Conservation (phyloP, 2,113 vertebrate genomes). For the Dolichallabes microphthalmus region DNA sequence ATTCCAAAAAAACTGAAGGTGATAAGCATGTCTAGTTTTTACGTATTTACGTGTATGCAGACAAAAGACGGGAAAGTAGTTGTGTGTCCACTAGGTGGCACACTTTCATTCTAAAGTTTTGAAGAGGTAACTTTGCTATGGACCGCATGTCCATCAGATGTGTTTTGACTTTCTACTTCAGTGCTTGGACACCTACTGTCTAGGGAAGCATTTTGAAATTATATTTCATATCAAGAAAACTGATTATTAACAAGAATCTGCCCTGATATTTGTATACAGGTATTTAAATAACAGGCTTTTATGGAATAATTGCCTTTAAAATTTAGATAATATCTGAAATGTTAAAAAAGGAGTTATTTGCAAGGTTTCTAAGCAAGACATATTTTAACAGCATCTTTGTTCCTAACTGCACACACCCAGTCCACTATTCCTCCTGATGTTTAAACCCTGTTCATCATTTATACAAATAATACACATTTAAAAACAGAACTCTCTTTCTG, state of each 20-base stretch:
- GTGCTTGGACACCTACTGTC: not conserved
- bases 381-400: not conserved
- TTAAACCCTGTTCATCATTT: not conserved
- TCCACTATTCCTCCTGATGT: not conserved
- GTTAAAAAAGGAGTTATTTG: not conserved
- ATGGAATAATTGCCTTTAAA: not conserved
- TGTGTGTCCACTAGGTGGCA: slow-evolving; percentile 82
- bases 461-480: not conserved
- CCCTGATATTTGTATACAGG: not conserved
- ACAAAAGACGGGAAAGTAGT: not conserved
- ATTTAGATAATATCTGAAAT: not conserved
- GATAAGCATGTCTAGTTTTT: not conserved
- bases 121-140: not conserved
- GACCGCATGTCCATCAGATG: not conserved
- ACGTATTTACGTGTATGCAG: not conserved
- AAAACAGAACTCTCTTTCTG: not conserved
- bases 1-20: not conserved
- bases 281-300: not conserved
- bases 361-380: not conserved
- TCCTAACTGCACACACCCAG: not conserved
- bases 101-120: slow-evolving; percentile 72
- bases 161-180: not conserved
- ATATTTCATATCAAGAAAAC: not conserved
- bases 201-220: not conserved
- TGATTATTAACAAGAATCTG: not conserved